Conservation (phyloP, 2,888 invertebrate species). For the Elysia crispata region DNA sequence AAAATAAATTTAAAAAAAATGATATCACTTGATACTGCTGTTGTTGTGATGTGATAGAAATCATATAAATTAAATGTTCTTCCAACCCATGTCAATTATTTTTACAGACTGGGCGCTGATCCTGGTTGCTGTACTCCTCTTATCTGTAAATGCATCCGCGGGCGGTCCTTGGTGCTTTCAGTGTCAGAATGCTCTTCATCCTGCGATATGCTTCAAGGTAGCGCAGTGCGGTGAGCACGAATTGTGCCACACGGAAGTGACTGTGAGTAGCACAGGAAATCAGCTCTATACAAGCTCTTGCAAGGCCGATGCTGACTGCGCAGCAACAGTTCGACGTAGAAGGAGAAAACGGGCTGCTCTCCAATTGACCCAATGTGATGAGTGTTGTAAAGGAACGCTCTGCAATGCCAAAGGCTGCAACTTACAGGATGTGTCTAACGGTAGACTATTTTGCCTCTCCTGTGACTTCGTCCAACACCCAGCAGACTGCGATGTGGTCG, state of each 20-base stretch:
- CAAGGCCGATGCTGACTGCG: conserved; percentile 1
- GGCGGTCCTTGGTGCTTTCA: conserved; percentile 33
- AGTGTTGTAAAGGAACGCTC: conserved; percentile 26
- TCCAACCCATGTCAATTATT: too few relatives aligned
- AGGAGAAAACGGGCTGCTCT: not conserved
- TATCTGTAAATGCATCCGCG: not conserved
- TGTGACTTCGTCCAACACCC: conserved; percentile 33
- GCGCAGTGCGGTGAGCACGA: conserved; percentile 37
- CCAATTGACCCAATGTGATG: not conserved
- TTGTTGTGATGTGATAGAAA: too few relatives aligned
- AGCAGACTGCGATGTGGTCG: conserved; percentile 13
- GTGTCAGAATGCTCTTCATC: conserved; percentile 16
- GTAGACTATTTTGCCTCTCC: conserved; percentile 12
- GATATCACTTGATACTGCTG: too few relatives aligned
- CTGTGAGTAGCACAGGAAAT: conserved; percentile 5
- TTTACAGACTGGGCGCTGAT: too few relatives aligned
- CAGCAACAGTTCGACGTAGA: not conserved
- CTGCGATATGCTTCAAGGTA: conserved; percentile 24
- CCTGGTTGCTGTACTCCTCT: too few relatives aligned
- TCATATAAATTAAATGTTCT: too few relatives aligned
- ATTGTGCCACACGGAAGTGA: conserved; percentile 13
- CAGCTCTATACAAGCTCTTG: conserved; percentile 5
- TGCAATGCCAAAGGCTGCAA: conserved; percentile 28
- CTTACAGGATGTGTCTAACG: not conserved
- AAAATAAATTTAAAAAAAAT: too few relatives aligned